Base-by-base conservation (phyloP, 2,888 invertebrate species). In the Meiosimyza decipiens region DNA sequence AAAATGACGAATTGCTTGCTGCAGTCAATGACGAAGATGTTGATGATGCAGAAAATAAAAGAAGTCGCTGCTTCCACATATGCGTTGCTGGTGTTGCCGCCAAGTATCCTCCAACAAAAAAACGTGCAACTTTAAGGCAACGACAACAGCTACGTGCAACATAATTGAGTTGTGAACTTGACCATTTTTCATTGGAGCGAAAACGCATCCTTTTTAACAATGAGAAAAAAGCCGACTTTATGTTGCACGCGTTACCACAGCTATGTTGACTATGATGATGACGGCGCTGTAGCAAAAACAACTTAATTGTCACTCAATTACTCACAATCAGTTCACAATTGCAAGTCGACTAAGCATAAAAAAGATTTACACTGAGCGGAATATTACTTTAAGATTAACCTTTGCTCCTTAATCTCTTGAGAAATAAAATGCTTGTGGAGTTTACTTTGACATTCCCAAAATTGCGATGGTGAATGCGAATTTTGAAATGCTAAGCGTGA, bases 281-380 rank as follows among this genome's bases (percentile, higher is more conserved):
- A 47, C 15, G 47, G 22, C 15, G 55, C 12, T 54, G 52, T 12
- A 12, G 28, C 49, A 63, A 63, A 82, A 84, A 83, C 82, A 84
- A 82, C 84, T 84, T 84, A 84, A 84, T 84, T 84, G 84, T 84
- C 84, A 84, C 84, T 83, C 84, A 84, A 84, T 84, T 84, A 84
- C 84, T 84, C 83, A 84, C 62, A 62, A 63, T 70, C 62, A 62
- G 62, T 63, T 63, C n/a, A 49, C 22, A 15, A 40, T 6, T 51
- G 51, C 51, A 51, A 47, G n/a, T 6, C 9, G 9, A 40, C 6
- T 40, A 40, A 40, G 9, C 9, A 40, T 40, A 9, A 40, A 40
- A 7, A 40, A 40, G 2, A 1, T 7, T 40, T 40, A 40, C 40
- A 40, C 40, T 40, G 40, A 9, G 40, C 40, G 9, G 4, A 40